A percentile compares a stretch with the other conserved stretches of the same genome.
These are phyloP conservation scores for Elysia crispata DNA, from an alignment of 2,888 invertebrate species.

Conservation along the genomic window DNA sequence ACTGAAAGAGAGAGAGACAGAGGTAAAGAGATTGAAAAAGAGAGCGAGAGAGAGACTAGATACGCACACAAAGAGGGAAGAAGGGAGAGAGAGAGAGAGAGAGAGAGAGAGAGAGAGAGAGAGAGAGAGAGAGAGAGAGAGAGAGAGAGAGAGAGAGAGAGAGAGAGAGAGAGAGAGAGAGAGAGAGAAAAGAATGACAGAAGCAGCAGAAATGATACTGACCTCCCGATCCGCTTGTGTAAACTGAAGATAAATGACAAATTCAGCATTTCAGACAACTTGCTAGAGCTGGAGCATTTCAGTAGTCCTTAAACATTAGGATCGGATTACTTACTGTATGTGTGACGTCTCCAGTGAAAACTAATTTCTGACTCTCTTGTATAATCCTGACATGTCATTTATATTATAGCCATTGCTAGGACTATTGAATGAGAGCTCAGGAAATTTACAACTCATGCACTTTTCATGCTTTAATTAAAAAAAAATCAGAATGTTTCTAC, in stretches of 20 bases:
- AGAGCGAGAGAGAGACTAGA: background rate
- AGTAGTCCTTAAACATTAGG: slow-evolving; percentile 10
- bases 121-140: background rate
- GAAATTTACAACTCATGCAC: too few species aligned
- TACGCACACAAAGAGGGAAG: background rate
- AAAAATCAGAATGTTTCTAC: too few species aligned
- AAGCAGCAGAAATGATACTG: background rate
- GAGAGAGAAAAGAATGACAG: background rate
- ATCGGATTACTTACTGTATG: background rate
- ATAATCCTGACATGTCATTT: too few species aligned
- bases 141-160: background rate
- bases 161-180: background rate
- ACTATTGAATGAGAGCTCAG: too few species aligned
- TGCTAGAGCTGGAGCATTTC: background rate
- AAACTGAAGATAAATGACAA: background rate
- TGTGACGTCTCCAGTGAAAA: too few species aligned
- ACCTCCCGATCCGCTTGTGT: background rate
- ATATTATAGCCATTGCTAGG: too few species aligned
- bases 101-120: slow-evolving; percentile 1
- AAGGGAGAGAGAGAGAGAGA: background rate
- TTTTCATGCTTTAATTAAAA: too few species aligned
- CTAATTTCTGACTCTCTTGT: too few species aligned
- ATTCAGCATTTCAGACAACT: background rate
- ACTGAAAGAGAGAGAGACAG: too few species aligned
- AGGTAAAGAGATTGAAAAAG: background rate